A percentile compares a stretch with the other conserved stretches of the same genome.
Evolutionary conservation across 2,888 invertebrate genomes (phyloP).

Genomic region (Microctonus hyperodae): DNA sequence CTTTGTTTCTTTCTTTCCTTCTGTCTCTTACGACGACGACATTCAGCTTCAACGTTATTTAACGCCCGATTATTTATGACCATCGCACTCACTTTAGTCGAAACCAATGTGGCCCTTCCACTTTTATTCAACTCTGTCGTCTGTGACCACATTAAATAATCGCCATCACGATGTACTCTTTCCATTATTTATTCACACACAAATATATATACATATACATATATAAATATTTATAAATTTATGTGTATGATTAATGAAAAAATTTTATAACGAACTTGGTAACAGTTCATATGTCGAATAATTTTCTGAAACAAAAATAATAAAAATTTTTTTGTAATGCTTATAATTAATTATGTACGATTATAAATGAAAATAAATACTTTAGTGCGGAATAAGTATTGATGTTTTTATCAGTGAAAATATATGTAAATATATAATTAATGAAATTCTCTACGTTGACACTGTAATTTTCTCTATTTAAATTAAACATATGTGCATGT

Average conservation of each 20-base stretch:
- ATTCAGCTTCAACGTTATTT: slow-evolving; percentile 58
- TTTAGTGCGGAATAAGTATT: too few relatives aligned
- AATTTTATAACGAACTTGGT: too few relatives aligned
- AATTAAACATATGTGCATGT: background rate
- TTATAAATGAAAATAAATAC: background rate
- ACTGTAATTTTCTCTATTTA: background rate
- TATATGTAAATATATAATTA: background rate
- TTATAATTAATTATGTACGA: too few relatives aligned
- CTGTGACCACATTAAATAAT: slow-evolving; percentile 15
- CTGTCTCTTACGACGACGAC: slow-evolving; percentile 41
- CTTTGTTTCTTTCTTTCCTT: slow-evolving; percentile 15
- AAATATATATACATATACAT: background rate
- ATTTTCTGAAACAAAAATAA: too few relatives aligned
- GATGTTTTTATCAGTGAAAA: background rate
- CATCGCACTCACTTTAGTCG: slow-evolving; percentile 46
- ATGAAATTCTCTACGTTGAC: background rate
- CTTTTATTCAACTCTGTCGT: slow-evolving; percentile 21
- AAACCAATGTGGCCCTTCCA: slow-evolving; percentile 39
- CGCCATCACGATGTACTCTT: slow-evolving; percentile 16
- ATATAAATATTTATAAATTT: background rate
- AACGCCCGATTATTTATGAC: slow-evolving; percentile 62
- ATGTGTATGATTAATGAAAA: background rate
- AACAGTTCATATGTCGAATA: too few relatives aligned
- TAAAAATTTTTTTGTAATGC: too few relatives aligned
- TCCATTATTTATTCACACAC: background rate